Conservation (phyloP, 2,888 invertebrate genomes). For the Heliconius aoede region DNA sequence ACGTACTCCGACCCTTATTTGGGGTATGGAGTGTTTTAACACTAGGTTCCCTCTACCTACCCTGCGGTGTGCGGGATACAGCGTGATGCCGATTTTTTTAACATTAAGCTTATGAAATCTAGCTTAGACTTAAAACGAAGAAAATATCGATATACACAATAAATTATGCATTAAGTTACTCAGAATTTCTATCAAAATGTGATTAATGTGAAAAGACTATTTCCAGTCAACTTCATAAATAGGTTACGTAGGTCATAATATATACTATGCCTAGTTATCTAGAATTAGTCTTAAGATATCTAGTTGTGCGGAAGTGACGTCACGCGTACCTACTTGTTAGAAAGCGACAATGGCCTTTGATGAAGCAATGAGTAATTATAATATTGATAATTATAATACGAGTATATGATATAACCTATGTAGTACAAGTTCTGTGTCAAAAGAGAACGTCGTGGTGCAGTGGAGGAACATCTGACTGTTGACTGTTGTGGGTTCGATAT, state of each 20-base stretch:
- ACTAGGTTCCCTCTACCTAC: neutral
- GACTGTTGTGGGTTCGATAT: too few species aligned
- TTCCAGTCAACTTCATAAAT: conserved; percentile 42
- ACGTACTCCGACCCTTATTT: too few species aligned
- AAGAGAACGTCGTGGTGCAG: neutral
- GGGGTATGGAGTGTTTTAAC: neutral
- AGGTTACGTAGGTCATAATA: conserved; percentile 44
- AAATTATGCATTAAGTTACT: neutral
- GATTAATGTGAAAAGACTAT: conserved; percentile 9
- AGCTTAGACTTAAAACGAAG: neutral
- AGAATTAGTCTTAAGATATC: conserved; percentile 30
- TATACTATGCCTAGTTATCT: conserved; percentile 7
- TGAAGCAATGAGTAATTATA: neutral
- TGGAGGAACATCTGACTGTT: too few species aligned
- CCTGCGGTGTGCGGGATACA: neutral
- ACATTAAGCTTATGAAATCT: neutral
- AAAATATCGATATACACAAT: neutral
- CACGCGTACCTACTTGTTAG: neutral
- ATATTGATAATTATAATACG: conserved; percentile 4
- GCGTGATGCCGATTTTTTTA: neutral
- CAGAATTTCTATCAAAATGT: neutral
- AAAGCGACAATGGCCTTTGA: conserved; percentile 10
- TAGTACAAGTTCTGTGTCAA: too few species aligned
- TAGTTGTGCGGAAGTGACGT: conserved; percentile 35
- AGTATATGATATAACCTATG: neutral